These are phyloP conservation scores for Notothenia rossii DNA, from an alignment of 2,113 vertebrate species.

Conservation along the genomic window DNA sequence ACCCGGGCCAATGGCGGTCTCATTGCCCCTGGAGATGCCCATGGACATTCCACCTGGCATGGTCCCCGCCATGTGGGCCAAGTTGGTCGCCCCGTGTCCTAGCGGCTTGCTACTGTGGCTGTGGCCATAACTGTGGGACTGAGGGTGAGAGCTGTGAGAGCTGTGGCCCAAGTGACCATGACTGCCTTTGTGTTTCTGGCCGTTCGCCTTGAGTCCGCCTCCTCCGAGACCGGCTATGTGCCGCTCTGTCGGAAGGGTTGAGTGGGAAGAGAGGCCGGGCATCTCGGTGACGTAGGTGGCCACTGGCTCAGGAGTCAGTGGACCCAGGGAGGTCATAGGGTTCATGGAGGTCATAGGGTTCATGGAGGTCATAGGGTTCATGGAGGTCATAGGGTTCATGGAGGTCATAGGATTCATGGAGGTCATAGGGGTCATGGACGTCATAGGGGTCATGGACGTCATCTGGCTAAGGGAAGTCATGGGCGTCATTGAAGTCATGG, in stretches of 20 bases:
- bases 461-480: conserved; percentile 59
- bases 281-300: conserved; percentile 90
- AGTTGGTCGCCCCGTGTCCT: conserved; percentile 70
- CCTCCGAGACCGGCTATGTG: conserved; percentile 54
- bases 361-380: conserved; percentile 44
- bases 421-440: conserved; percentile 44
- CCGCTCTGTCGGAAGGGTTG: conserved; percentile 72
- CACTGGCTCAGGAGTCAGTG: conserved; percentile 88
- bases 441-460: conserved; percentile 67
- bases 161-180: conserved; percentile 65
- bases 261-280: conserved; percentile 78
- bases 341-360: conserved; percentile 57
- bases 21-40: conserved; percentile 72
- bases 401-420: conserved; percentile 58
- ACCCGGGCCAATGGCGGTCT: conserved; percentile 62
- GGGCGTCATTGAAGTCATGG: conserved; percentile 56
- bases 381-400: conserved; percentile 43
- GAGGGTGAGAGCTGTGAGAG: conserved; percentile 51
- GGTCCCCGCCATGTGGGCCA: conserved; percentile 78
- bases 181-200: conserved; percentile 88
- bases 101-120: conserved; percentile 78
- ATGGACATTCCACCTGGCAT: conserved; percentile 77
- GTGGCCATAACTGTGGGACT: conserved; percentile 68
- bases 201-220: conserved; percentile 85
- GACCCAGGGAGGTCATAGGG: conserved; percentile 76